These are phyloP conservation scores for Leptocoma aspasia DNA, from an alignment of 2,113 vertebrate genomes.

Conservation along the genomic window DNA sequence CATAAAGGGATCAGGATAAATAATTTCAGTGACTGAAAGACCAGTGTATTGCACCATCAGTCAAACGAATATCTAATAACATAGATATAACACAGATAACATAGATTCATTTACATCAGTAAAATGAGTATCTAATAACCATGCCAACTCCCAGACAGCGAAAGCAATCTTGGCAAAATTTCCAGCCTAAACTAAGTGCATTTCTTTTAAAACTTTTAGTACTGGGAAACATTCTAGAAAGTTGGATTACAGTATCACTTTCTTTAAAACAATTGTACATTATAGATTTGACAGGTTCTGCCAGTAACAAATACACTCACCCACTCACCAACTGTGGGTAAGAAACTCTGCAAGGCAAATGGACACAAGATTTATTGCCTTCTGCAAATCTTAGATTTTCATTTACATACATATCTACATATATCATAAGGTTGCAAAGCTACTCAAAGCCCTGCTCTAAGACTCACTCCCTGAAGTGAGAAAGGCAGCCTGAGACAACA, in stretches of 20 bases:
- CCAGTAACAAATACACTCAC: conserved; percentile 49
- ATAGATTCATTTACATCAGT: neutral
- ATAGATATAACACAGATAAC: neutral
- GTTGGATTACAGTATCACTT: neutral
- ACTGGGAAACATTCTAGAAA: conserved; percentile 20
- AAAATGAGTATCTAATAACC: neutral
- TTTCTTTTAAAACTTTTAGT: neutral
- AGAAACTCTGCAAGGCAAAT: conserved; percentile 47
- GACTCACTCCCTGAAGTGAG: neutral
- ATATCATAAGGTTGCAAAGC: neutral
- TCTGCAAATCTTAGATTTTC: conserved; percentile 2
- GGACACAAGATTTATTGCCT: conserved; percentile 35
- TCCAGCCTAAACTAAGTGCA: neutral
- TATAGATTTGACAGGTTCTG: conserved; percentile 33
- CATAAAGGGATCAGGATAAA: neutral
- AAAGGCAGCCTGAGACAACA: neutral
- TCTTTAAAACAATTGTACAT: conserved; percentile 30
- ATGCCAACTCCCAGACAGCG: neutral
- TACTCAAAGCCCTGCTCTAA: neutral
- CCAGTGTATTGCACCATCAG: neutral
- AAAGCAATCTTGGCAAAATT: neutral
- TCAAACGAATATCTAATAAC: neutral
- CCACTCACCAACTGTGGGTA: conserved; percentile 56
- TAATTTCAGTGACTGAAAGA: neutral
- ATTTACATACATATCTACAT: conserved; percentile 11